Conservation (phyloP, 2,797 vertebrate species). For the Epinephelus malabaricus region DNA sequence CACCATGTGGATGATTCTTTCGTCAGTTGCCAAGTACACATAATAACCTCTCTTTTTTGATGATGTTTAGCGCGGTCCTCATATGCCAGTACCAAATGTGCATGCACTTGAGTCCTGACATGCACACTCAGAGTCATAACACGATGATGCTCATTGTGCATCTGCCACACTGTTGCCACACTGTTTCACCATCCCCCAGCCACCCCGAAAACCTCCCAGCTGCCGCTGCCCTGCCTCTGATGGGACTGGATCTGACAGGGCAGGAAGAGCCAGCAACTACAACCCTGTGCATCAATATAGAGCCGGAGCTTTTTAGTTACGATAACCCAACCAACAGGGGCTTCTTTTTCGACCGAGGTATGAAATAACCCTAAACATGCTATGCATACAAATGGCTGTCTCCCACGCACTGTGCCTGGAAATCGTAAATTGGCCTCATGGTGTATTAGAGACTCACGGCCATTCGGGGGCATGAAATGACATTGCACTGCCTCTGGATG, state of each 20-base stretch:
- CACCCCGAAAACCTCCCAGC: constrained; percentile 31
- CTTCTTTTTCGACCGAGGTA: not conserved
- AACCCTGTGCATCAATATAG: constrained; percentile 21
- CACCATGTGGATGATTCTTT: constrained; percentile 48
- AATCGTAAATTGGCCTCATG: constrained; percentile 59
- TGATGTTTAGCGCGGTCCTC: constrained; percentile 42
- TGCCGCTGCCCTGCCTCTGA: constrained; percentile 54
- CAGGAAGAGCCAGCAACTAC: constrained; percentile 46
- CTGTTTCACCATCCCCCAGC: constrained; percentile 52
- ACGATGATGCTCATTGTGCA: constrained; percentile 56
- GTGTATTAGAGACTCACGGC: constrained; percentile 43
- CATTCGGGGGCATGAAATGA: constrained; percentile 54
- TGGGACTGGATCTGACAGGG: constrained; percentile 60
- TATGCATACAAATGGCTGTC: constrained; percentile 51
- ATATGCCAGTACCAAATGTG: constrained; percentile 36
- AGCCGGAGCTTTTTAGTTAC: constrained; percentile 31
- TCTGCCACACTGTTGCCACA: constrained; percentile 53
- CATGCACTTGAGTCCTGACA: constrained; percentile 29
- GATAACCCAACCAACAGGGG: constrained; percentile 16
- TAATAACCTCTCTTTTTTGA: constrained; percentile 40
- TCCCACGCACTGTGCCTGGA: constrained; percentile 26
- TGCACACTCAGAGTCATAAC: constrained; percentile 40
- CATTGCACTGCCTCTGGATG: constrained; percentile 51
- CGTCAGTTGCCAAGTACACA: constrained; percentile 36
- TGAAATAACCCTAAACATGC: constrained; percentile 42